phyloP scores from a whole-genome alignment of 2,113 vertebrate genomes.

The Sceloporus undulatus region DNA sequence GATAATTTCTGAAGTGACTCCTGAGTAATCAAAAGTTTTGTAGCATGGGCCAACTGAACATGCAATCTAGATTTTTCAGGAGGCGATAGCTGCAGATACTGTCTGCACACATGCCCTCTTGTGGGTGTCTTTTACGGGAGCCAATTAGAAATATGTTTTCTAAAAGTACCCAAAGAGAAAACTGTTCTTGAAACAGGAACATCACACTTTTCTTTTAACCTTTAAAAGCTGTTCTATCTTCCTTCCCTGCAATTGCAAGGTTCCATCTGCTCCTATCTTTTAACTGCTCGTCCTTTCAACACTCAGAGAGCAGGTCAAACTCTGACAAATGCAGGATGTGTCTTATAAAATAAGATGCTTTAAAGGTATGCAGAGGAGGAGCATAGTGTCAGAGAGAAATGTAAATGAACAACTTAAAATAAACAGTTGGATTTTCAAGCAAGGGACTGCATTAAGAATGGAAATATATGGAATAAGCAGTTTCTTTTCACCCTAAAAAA shows the following conservation, averaged over 20 bases:
- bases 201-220: constrained; percentile 41
- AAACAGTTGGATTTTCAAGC: neutral
- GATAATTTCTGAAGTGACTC: neutral
- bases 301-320: constrained; percentile 34
- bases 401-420: constrained; percentile 13
- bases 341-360: neutral
- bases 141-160: constrained; percentile 27
- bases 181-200: constrained; percentile 38
- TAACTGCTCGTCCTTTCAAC: constrained; percentile 27
- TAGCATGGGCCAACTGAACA: neutral
- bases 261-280: constrained; percentile 37
- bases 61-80: neutral
- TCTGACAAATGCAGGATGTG: constrained; percentile 19
- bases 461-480: neutral
- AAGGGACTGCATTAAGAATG: neutral
- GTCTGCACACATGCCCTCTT: neutral
- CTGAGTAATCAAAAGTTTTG: neutral
- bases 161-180: constrained; percentile 35
- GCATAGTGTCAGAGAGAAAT: constrained; percentile 3
- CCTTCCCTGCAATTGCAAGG: constrained; percentile 26
- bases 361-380: constrained; percentile 16
- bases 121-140: constrained; percentile 26
- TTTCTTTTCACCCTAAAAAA: neutral
- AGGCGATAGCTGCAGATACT: neutral
- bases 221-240: constrained; percentile 42